Conservation (phyloP, 1,140 invertebrate species). For the Dendroctonus ponderosae region DNA sequence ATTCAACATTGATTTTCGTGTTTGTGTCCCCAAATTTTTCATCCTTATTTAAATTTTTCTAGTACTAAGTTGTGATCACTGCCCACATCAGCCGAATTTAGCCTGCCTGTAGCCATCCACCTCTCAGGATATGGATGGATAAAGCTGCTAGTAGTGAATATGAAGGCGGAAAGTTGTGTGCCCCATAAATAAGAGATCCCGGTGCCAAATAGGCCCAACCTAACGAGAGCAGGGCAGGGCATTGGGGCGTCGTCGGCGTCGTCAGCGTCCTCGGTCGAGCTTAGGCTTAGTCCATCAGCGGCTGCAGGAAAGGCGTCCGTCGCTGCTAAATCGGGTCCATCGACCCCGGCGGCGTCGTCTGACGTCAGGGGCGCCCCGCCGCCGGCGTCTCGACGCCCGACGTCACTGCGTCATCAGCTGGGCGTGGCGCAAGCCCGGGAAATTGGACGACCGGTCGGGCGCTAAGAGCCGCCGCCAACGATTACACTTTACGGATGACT, state of each 20-base stretch:
- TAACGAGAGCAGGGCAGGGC: conserved; percentile 8
- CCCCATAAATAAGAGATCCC: too few species aligned
- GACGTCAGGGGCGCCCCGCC: conserved; percentile 24
- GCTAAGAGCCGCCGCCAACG: conserved; percentile 2
- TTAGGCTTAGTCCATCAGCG: not conserved
- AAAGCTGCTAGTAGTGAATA: too few species aligned
- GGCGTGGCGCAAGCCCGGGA: conserved; percentile 23
- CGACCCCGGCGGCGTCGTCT: conserved; percentile 31
- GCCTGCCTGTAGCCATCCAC: too few species aligned
- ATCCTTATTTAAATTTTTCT: too few species aligned
- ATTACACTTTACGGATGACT: conserved; percentile 2
- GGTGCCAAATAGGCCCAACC: not conserved
- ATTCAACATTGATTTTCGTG: too few species aligned
- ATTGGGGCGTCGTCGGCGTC: conserved; percentile 6
- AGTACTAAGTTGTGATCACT: too few species aligned
- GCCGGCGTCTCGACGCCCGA: conserved; percentile 27
- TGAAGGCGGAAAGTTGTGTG: too few species aligned
- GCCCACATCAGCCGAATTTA: too few species aligned
- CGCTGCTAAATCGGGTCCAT: conserved; percentile 14
- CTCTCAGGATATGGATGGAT: too few species aligned
- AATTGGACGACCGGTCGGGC: not conserved
- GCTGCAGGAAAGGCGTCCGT: conserved; percentile 18
- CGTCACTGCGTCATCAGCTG: conserved; percentile 38
- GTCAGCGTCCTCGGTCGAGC: not conserved
- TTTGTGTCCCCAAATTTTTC: too few species aligned